These are phyloP conservation scores for Acrocera orbiculus DNA, from an alignment of 2,888 invertebrate species.

Conservation along the genomic window DNA sequence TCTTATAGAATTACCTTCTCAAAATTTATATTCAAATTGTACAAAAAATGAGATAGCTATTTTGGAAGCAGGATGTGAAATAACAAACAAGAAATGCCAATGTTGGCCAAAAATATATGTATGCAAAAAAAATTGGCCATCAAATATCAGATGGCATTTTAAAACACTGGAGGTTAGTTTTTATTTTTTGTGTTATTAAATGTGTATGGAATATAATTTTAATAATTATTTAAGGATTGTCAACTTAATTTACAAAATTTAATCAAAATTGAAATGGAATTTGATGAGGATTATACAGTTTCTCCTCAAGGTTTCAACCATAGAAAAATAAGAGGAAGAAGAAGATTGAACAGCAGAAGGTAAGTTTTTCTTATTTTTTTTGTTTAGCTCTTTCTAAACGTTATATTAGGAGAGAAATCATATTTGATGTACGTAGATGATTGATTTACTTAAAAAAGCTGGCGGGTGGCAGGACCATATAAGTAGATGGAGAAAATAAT, in stretches of 20 bases:
- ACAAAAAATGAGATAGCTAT: slow-evolving; percentile 26
- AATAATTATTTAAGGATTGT: slow-evolving; percentile 22
- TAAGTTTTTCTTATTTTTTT: too few relatives aligned
- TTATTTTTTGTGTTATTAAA: too few relatives aligned
- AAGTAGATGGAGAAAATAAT: too few relatives aligned
- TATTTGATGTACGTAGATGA: too few relatives aligned
- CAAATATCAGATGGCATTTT: slow-evolving; percentile 28
- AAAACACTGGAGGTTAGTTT: slow-evolving; percentile 26
- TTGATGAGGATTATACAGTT: slow-evolving; percentile 31
- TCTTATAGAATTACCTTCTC: not conserved
- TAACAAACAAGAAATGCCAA: slow-evolving; percentile 30
- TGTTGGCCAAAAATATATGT: slow-evolving; percentile 29
- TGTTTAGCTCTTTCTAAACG: too few relatives aligned
- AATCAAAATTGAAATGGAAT: slow-evolving; percentile 30
- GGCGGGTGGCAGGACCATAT: too few relatives aligned
- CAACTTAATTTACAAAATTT: slow-evolving; percentile 31
- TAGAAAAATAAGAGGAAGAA: slow-evolving; percentile 28
- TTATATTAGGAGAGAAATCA: too few relatives aligned
- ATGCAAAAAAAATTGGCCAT: slow-evolving; percentile 22
- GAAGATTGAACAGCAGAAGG: slow-evolving; percentile 22
- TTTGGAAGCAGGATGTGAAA: slow-evolving; percentile 29
- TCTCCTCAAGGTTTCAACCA: slow-evolving; percentile 30
- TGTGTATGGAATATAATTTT: not conserved
- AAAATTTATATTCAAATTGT: slow-evolving; percentile 23
- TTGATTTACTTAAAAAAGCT: too few relatives aligned